Conservation (phyloP, 2,797 vertebrate genomes). For the Cyprinella venusta region DNA sequence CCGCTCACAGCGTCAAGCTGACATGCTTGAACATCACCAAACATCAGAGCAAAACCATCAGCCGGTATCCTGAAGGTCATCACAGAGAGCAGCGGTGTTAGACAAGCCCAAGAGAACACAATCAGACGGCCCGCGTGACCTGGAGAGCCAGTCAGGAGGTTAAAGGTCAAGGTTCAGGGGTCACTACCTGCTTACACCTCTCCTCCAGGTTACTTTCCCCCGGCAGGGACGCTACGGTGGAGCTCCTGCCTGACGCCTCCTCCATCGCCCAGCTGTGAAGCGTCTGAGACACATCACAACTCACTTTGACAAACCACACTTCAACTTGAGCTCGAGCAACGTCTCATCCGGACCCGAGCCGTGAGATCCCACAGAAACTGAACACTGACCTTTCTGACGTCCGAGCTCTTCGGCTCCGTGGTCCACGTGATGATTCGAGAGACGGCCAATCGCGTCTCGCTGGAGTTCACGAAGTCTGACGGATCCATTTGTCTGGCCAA, state of each 20-base stretch:
- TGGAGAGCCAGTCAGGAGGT: constrained; percentile 22
- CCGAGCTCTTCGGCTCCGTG: constrained; percentile 96
- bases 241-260: constrained; percentile 83
- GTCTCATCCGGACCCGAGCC: neutral
- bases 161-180: constrained; percentile 35
- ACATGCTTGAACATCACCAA: constrained; percentile 37
- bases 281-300: constrained; percentile 68
- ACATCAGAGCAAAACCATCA: constrained; percentile 13
- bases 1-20: neutral
- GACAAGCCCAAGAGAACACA: neutral
- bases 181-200: constrained; percentile 95
- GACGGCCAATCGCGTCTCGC: constrained; percentile 93
- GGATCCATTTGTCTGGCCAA: constrained; percentile 94
- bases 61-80: neutral
- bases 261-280: constrained; percentile 88
- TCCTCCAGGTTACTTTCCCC: constrained; percentile 92
- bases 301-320: constrained; percentile 15
- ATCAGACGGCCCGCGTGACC: neutral
- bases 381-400: constrained; percentile 89
- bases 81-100: constrained; percentile 17
- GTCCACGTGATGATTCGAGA: constrained; percentile 98
- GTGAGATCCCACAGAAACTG: neutral
- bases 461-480: constrained; percentile 93
- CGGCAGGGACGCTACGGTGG: constrained; percentile 84
- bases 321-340: neutral